Base-by-base conservation (phyloP, 2,888 invertebrate species). In the Microdon myrmicae region DNA sequence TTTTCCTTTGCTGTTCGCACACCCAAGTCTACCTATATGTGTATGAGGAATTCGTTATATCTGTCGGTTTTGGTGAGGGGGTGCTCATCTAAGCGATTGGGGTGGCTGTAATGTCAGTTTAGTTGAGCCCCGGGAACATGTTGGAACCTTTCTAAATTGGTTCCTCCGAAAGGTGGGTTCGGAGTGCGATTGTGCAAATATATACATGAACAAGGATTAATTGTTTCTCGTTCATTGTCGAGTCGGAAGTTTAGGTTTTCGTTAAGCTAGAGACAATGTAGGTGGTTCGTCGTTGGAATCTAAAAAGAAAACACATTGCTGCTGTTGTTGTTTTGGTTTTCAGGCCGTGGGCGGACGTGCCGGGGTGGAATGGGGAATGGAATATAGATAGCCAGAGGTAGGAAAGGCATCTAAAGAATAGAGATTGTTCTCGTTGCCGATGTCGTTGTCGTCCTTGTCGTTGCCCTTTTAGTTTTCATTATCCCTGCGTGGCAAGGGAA, bases 201-300 rank as follows among this genome's bases (percentile, higher is more conserved):
- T 51, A 56, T 43, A 28, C 4, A 10, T 7, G 64, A 64, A 64
- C 58, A 53, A 41, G 51, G 64, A 64, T 64, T 64, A 64, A 64
- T 64, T 64, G 64, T 53, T 53, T 51, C 58, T 47, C 64, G 58
- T 64, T 58, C 58, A 51, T 58, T 39, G 58, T 51, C 37, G 28
- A 48, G 54, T 35, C 25, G 29, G 37, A 20, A 53, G 23, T 39
- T 25, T n/a, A n/a, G 34, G 47, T 41, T 37, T 43, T 23, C 48
- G 29, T 51, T 7, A 10, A 31, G 22, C 37, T n/a, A 43, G 41
- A 47, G 47, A 39, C 48, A 10, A 35, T 55, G 43, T 56, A 43
- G 43, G 49, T 39, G 22, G 35, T 22, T 37, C 41, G 19, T 39
- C 47, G 31, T 37, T 20, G 28, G 28, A n/a, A 45, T 10, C 29